Base-by-base conservation (phyloP, 2,797 vertebrate species). In the Thalassophryne amazonica region DNA sequence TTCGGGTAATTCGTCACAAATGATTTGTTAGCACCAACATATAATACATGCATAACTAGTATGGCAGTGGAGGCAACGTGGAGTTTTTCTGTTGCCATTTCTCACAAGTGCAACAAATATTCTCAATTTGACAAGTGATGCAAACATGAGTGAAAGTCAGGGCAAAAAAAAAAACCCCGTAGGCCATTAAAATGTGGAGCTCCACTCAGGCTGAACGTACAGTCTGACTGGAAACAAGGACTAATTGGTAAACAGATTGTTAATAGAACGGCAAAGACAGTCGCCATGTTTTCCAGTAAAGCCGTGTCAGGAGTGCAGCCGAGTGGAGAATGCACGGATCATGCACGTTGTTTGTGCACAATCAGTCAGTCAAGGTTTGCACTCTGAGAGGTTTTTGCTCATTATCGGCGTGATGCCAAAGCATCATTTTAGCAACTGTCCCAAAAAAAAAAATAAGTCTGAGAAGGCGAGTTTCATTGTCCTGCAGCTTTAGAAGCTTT, bases 231-330 rank as follows among this genome's bases (percentile, higher is more conserved):
- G 22, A 31, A n/a, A 20, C 7, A 24, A 8, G 19, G 39, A 55
- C 66, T 74, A 73, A 84, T 35, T 43, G 45, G 28, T 30, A 45
- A 38, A 56, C 27, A 46, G 60, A 38, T 52, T 33, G 42, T 61
- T 72, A 66, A 54, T 32, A 13, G 30, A 56, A 33, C 14, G 41
- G 24, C 47, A 21, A 24, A 24, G 32, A 22, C 33, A 39, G 42
- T 23, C 38, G 21, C 49, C 12, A 27, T 28, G 30, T 52, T 56
- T 51, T 13, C 43, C 39, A 60, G 43, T 54, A 39, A 46, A 32
- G 60, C 41, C 31, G 35, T 31, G 49, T 54, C 63, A 65, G 41
- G 21, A 39, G 38, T 47, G 47, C 45, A 58, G 39, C 24, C 14
- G 17, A 32, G 52, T 32, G 49, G n/a, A 42, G 38, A 58, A 43